Conservation (phyloP, 2,888 invertebrate species). For the Vandiemenella viatica region DNA sequence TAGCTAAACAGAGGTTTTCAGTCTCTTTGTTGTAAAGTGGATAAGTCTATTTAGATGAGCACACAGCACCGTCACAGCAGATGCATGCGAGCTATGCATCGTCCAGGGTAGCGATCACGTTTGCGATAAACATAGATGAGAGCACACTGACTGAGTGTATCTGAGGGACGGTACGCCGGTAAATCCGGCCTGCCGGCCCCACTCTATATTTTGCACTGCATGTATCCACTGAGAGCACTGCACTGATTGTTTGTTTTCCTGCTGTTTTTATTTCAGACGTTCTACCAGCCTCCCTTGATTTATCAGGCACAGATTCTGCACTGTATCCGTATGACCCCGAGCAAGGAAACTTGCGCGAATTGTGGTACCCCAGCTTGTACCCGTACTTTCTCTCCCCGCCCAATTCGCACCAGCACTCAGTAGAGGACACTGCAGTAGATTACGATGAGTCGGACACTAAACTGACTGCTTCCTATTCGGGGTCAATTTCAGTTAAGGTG, state of each 20-base stretch:
- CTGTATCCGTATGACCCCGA: constrained; percentile 36
- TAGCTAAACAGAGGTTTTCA: no score
- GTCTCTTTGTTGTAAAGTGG: no score
- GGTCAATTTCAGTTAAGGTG: constrained; percentile 40
- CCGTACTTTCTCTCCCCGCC: constrained; percentile 46
- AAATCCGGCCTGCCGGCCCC: no score
- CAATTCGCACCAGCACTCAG: constrained; percentile 25
- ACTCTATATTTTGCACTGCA: constrained; percentile 2
- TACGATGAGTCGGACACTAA: constrained; percentile 21
- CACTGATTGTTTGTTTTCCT: constrained; percentile 18
- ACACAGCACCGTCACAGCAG: background rate
- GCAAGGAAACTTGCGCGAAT: constrained; percentile 38
- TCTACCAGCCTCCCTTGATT: constrained; percentile 36
- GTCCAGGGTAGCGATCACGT: background rate
- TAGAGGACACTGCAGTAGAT: constrained; percentile 28
- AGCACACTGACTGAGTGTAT: no score
- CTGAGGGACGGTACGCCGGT: no score
- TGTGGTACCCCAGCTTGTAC: constrained; percentile 37
- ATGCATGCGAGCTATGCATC: background rate
- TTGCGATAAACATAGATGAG: constrained; percentile 6
- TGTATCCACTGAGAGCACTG: constrained; percentile 11
- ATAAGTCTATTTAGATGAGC: no score
- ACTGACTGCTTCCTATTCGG: constrained; percentile 23
- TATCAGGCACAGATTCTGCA: constrained; percentile 41
- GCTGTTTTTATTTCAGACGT: constrained; percentile 41